These are phyloP conservation scores for Neoitamus cyanurus DNA, from an alignment of 2,888 invertebrate species.

Conservation along the genomic window DNA sequence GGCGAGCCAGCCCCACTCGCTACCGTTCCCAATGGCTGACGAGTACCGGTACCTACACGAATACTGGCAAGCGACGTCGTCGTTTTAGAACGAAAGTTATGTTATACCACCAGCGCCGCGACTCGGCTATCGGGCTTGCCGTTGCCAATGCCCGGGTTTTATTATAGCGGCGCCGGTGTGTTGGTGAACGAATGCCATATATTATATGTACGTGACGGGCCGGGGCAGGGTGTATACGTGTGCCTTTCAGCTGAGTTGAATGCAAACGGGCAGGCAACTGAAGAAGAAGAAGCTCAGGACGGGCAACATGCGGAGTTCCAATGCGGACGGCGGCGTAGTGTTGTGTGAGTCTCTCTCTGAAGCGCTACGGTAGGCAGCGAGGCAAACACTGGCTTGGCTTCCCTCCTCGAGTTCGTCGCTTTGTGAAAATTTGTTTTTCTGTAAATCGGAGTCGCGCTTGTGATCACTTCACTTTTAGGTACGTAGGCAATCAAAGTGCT, in stretches of 20 bases:
- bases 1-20: not conserved
- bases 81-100: conserved; percentile 21
- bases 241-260: not conserved
- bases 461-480: conserved; percentile 43
- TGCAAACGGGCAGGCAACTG: conserved; percentile 17
- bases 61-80: not conserved
- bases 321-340: conserved; percentile 28
- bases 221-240: not conserved
- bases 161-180: not conserved
- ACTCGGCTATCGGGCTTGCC: not conserved
- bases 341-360: conserved; percentile 43
- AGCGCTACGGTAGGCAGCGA: conserved; percentile 9
- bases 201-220: not conserved
- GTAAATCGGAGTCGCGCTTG: conserved; percentile 28
- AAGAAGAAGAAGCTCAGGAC: conserved; percentile 36
- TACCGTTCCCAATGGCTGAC: not conserved
- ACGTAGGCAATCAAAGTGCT: conserved; percentile 12
- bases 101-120: not conserved
- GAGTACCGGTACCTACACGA: conserved; percentile 6
- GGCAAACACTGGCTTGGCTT: not conserved
- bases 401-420: not conserved
- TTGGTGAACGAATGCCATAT: not conserved
- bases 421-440: not conserved
- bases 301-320: conserved; percentile 19
- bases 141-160: not conserved